phyloP scores from a whole-genome alignment of 1,140 invertebrate genomes.

The Hormaphis cornu region DNA sequence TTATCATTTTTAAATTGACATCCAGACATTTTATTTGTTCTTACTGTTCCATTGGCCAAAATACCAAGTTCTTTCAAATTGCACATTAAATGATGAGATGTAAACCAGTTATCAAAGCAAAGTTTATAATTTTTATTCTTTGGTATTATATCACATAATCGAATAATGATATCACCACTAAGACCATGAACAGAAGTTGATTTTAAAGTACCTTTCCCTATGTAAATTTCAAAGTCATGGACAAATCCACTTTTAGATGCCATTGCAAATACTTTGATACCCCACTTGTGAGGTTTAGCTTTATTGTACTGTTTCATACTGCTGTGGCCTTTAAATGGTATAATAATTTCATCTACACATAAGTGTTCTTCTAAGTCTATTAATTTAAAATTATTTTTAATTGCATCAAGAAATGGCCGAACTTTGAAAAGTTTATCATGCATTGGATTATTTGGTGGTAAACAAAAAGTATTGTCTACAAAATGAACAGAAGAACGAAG shows the following conservation, averaged over 20 bases:
- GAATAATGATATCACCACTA: constrained; percentile 32
- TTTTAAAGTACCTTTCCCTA: not conserved
- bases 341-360: constrained; percentile 35
- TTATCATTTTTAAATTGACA: constrained; percentile 33
- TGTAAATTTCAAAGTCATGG: not conserved
- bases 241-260: not conserved
- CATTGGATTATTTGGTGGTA: not conserved
- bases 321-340: constrained; percentile 36
- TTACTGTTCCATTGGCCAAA: constrained; percentile 26
- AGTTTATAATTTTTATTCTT: constrained; percentile 21
- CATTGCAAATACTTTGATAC: constrained; percentile 34
- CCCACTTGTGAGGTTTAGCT: constrained; percentile 41
- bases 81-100: constrained; percentile 18
- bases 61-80: constrained; percentile 28
- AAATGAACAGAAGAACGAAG: not conserved
- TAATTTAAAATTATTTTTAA: constrained; percentile 31
- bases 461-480: not conserved
- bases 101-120: constrained; percentile 36
- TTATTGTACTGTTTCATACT: constrained; percentile 38
- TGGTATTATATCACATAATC: not conserved
- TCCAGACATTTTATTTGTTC: constrained; percentile 20
- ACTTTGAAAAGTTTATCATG: constrained; percentile 5
- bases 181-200: constrained; percentile 20
- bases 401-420: constrained; percentile 1
- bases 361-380: not conserved